These are phyloP conservation scores for Pyrochroa serraticornis DNA, from an alignment of 2,888 invertebrate species.

Conservation along the genomic window DNA sequence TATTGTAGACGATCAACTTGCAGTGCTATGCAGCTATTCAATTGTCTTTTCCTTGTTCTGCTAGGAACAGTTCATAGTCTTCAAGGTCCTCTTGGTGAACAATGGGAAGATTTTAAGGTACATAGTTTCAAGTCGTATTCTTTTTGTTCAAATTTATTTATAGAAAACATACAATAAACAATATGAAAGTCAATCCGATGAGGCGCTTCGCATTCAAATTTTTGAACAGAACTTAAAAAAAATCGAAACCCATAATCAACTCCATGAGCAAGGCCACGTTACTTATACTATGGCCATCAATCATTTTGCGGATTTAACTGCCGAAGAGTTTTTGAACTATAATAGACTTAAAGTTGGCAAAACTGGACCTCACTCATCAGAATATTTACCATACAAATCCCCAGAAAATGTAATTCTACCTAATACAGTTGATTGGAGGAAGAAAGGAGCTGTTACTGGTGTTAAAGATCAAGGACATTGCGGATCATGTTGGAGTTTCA, in stretches of 20 bases:
- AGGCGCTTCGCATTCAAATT: background rate
- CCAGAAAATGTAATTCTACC: conserved; percentile 67
- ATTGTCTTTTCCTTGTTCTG: background rate
- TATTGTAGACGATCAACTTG: too few relatives aligned
- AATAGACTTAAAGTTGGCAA: conserved; percentile 37
- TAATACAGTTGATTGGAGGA: conserved; percentile 87
- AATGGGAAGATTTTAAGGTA: conserved; percentile 2
- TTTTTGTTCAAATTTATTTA: background rate
- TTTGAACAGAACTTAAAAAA: conserved; percentile 6
- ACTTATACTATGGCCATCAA: conserved; percentile 3
- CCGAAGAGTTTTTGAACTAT: conserved; percentile 1
- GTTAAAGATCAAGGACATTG: conserved; percentile 91
- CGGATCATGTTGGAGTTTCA: conserved; percentile 94
- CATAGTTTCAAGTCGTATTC: background rate
- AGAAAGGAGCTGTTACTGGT: conserved; percentile 81
- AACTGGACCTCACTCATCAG: too few relatives aligned
- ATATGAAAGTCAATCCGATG: background rate
- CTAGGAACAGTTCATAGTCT: too few relatives aligned
- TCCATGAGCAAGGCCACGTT: background rate
- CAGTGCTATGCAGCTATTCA: too few relatives aligned
- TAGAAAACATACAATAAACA: background rate
- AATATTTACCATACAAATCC: too few relatives aligned
- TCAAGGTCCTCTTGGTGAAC: background rate
- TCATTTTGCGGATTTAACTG: conserved; percentile 13
- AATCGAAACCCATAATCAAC: conserved; percentile 12